These are phyloP conservation scores for Sminthurinus signatus DNA, from an alignment of 1,140 invertebrate genomes.

Conservation along the genomic window DNA sequence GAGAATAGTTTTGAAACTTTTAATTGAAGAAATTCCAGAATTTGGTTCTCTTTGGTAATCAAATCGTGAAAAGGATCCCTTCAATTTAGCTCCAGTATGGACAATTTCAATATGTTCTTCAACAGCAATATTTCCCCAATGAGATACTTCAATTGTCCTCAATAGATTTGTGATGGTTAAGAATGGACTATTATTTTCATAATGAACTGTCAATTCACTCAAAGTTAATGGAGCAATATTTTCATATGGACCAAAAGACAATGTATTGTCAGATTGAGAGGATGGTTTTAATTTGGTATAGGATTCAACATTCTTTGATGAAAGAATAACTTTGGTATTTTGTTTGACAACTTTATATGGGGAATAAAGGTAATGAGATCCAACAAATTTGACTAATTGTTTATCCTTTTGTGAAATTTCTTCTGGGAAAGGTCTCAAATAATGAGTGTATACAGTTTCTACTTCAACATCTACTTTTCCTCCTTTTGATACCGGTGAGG, in stretches of 20 bases:
- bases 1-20: constrained; percentile 85
- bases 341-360: constrained; percentile 74
- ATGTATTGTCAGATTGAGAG: constrained; percentile 64
- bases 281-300: constrained; percentile 83
- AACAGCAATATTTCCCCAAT: constrained; percentile 98
- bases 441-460: constrained; percentile 69
- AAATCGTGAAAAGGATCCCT: constrained; percentile 89
- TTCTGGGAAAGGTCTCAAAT: constrained; percentile 71
- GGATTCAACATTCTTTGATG: constrained; percentile 71
- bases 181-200: constrained; percentile 95
- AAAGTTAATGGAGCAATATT: constrained; percentile 57
- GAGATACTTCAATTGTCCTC: constrained; percentile 88
- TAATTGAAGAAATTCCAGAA: constrained; percentile 76
- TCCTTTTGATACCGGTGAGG: constrained; percentile 18
- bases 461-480: constrained; percentile 52
- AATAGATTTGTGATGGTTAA: constrained; percentile 79
- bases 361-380: constrained; percentile 75
- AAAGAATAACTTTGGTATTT: constrained; percentile 69
- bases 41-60: constrained; percentile 88
- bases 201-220: constrained; percentile 75
- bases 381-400: constrained; percentile 79
- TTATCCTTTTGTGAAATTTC: constrained; percentile 87
- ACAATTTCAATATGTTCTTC: constrained; percentile 88
- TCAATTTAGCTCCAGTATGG: constrained; percentile 87
- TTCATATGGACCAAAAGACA: constrained; percentile 83